Conservation (phyloP, 2,888 invertebrate genomes). For the Micoletzkya japonica region DNA sequence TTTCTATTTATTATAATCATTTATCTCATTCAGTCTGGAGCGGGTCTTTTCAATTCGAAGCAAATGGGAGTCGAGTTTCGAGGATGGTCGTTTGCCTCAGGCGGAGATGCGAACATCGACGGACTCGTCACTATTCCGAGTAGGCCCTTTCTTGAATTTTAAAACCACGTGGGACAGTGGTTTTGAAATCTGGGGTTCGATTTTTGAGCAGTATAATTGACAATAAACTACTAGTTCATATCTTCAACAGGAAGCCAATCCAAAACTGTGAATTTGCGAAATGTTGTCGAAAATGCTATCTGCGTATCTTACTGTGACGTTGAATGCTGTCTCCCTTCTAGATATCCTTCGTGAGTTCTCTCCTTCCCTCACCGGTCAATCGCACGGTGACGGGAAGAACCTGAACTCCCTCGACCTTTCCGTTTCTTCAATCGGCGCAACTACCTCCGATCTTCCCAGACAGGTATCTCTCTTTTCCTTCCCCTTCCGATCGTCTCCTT, state of each 20-base stretch:
- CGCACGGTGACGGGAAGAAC: no score
- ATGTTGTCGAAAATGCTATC: neutral
- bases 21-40: conserved; percentile 46
- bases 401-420: no score
- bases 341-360: conserved; percentile 61
- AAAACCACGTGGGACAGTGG: no score
- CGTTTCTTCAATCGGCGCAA: conserved; percentile 53
- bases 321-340: no score
- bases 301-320: no score
- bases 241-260: neutral
- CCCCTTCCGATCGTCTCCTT: neutral
- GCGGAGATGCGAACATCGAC: conserved; percentile 63
- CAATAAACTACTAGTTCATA: no score
- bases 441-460: conserved; percentile 45
- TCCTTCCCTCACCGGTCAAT: conserved; percentile 41
- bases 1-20: neutral
- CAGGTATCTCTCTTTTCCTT: conserved; percentile 35
- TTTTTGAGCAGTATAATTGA: no score
- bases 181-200: no score
- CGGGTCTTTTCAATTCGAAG: conserved; percentile 54
- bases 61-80: conserved; percentile 60
- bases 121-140: conserved; percentile 62
- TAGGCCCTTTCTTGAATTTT: no score
- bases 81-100: conserved; percentile 59
- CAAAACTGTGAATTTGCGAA: neutral